Evolutionary conservation across 2,113 vertebrate species (phyloP).

Genomic region (Stictonetta naevosa): DNA sequence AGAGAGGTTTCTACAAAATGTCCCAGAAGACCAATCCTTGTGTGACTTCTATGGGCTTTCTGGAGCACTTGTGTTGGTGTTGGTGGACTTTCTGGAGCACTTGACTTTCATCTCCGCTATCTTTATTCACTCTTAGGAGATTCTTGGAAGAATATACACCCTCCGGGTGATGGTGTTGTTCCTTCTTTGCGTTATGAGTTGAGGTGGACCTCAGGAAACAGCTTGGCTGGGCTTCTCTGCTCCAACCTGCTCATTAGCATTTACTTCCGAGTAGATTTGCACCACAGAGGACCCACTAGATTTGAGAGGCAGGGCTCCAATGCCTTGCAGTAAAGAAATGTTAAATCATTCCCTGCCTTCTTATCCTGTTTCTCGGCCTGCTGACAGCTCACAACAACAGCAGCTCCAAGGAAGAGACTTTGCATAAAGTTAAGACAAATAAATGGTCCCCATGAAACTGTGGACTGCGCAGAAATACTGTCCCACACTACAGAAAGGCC

Average conservation of each 20-base stretch:
- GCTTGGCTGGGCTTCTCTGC: neutral
- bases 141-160: neutral
- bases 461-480: neutral
- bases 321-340: neutral
- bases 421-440: neutral
- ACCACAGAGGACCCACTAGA: neutral
- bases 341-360: neutral
- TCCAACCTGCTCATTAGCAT: neutral
- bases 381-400: neutral
- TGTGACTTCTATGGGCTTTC: neutral
- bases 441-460: neutral
- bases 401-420: neutral
- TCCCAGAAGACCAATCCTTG: neutral
- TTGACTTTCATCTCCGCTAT: neutral
- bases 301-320: neutral
- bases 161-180: accelerated
- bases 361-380: neutral
- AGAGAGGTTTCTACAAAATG: neutral
- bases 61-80: neutral
- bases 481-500: neutral
- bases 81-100: neutral
- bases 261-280: neutral
- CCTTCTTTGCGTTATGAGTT: neutral
- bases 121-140: neutral
- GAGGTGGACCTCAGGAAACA: neutral